These are phyloP conservation scores for Aviceda subcristata DNA, from an alignment of 2,113 vertebrate genomes.

Conservation along the genomic window DNA sequence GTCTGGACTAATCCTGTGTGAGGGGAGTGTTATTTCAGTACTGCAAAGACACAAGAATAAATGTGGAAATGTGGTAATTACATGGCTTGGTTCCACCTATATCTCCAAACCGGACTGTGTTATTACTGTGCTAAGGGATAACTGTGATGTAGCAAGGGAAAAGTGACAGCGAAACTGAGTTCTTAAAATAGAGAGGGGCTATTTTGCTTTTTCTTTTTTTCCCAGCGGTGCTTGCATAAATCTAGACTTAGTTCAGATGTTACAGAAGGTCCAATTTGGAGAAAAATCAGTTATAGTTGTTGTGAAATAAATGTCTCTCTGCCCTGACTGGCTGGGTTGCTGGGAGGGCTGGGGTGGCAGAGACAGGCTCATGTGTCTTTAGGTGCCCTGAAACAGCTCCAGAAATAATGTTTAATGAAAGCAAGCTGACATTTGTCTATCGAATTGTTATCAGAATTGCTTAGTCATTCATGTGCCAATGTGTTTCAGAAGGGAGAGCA, in stretches of 20 bases:
- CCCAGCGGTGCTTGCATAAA: constrained; percentile 17
- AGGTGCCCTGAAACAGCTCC: constrained; percentile 4
- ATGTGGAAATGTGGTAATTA: constrained; percentile 34
- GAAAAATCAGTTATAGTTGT: not conserved
- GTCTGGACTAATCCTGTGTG: not conserved
- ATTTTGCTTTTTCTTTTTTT: not conserved
- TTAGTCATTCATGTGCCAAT: constrained; percentile 58
- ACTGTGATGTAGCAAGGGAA: constrained; percentile 3
- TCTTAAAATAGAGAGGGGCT: constrained; percentile 24
- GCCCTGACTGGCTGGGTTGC: not conserved
- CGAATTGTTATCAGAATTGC: constrained; percentile 64
- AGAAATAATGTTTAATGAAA: constrained; percentile 42
- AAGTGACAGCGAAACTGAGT: not conserved
- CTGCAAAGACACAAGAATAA: not conserved
- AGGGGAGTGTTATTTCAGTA: constrained; percentile 5
- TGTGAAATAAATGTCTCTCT: not conserved
- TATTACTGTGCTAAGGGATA: constrained; percentile 11
- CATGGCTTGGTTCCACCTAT: constrained; percentile 5
- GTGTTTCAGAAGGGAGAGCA: constrained; percentile 21
- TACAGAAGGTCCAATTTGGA: not conserved
- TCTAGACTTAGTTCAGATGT: constrained; percentile 5
- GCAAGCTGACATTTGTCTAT: constrained; percentile 59
- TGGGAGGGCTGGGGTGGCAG: not conserved
- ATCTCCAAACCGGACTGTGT: not conserved
- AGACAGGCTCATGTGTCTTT: not conserved